These are phyloP conservation scores for Pollachius pollachius DNA, from an alignment of 2,113 vertebrate species.

Conservation along the genomic window DNA sequence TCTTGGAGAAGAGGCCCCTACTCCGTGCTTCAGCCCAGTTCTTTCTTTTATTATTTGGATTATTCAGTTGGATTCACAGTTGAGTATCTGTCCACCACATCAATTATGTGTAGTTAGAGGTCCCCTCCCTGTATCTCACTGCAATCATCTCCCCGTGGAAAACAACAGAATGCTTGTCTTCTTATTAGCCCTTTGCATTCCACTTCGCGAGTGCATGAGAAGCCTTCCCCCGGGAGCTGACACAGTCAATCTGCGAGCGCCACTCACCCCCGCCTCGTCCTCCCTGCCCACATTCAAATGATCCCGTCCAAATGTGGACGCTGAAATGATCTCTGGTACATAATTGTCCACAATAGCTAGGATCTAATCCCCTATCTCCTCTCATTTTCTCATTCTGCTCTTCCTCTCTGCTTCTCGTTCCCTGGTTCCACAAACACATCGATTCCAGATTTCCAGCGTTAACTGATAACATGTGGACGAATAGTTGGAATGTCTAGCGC, in stretches of 20 bases:
- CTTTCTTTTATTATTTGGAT: too few species aligned
- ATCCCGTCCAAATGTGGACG: conserved; percentile 8
- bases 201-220: conserved; percentile 6
- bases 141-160: neutral
- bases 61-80: too few species aligned
- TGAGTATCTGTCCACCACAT: neutral
- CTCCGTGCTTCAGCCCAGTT: too few species aligned
- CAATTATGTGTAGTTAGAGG: neutral
- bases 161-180: conserved; percentile 2
- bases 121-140: neutral
- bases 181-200: neutral
- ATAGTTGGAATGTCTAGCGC: conserved; percentile 47
- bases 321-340: conserved; percentile 8
- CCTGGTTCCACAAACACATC: conserved; percentile 46
- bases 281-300: neutral
- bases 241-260: neutral
- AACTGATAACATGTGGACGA: conserved; percentile 56
- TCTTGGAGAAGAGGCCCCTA: too few species aligned
- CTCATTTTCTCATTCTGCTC: neutral
- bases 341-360: conserved; percentile 13
- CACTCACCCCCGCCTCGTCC: neutral
- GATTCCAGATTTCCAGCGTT: conserved; percentile 15
- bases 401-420: conserved; percentile 10
- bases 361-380: conserved; percentile 8
- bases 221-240: conserved; percentile 2